These are phyloP conservation scores for Quadroppia sp. DNA, from an alignment of 2,888 invertebrate genomes.

Conservation along the genomic window DNA sequence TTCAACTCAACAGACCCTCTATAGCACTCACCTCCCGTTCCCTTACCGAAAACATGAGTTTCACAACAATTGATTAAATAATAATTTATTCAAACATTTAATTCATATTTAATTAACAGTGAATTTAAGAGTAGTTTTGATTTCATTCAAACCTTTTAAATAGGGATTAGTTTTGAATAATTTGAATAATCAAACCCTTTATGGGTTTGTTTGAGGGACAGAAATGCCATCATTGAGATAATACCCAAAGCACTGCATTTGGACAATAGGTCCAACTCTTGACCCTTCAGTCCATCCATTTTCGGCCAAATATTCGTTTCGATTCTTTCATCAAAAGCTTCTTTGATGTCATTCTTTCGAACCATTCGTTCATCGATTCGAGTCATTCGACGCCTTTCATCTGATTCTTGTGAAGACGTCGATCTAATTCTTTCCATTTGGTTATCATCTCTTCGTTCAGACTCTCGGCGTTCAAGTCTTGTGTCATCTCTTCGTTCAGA, in stretches of 20 bases:
- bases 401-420: background rate
- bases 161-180: slow-evolving; percentile 17
- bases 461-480: background rate
- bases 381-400: background rate
- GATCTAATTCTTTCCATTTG: background rate
- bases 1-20: no score
- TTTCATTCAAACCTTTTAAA: background rate
- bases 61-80: no score
- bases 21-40: no score
- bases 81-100: no score
- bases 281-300: background rate
- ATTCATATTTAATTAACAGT: no score
- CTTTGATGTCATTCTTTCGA: background rate
- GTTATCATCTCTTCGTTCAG: background rate
- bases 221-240: background rate
- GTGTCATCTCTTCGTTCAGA: background rate
- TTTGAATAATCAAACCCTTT: slow-evolving; percentile 22
- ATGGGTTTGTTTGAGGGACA: background rate
- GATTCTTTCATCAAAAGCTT: background rate
- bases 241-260: background rate
- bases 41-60: no score
- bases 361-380: background rate
- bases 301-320: background rate
- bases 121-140: no score
- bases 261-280: background rate